Evolutionary conservation across 2,113 vertebrate species (phyloP), one percentile per base, ranked within the genome.

Genomic region (Polypterus senegalus): DNA sequence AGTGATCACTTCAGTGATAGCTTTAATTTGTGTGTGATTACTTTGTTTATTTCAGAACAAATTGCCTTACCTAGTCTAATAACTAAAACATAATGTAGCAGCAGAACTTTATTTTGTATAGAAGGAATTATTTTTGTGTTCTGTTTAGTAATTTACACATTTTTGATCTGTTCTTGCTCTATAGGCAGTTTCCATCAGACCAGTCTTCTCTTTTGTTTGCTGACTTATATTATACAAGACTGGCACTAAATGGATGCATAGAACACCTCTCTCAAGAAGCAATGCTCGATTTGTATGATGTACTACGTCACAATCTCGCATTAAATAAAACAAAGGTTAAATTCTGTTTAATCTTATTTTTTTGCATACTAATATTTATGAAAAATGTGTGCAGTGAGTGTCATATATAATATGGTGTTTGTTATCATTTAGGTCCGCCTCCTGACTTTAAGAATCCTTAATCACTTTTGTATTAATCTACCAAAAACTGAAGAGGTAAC

Each of bases 161-260:
- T 27, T 27, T 27, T 27, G 27, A 27, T 27, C 27, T 27, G 27
- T 27, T 27, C 27, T 27, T 27, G 27, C 27, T 27, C 51, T 80
- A 44, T 65, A 98, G 96, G 68, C 74, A 72, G 60, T 89, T 89
- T 62, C 92, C 93, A 43, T 73, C 77, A 9, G 89, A 97, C 59
- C 82, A 83, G 2, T 93, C 92, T 9, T 88, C 74, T 0, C 71
- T 99, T 79, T 76, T 97, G 62, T 72, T 99, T 10, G 91, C 82
- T 54, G 94, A 98, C 77, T 84, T 98, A 62, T 97, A 93, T 76
- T 94, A 90, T 70, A 91, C 91, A 0, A 88, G 90, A 61, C 61
- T 99, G 71, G 83, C 88, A 0, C 77, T 97, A 47, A 91, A 83
- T 48, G 95, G 92, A n/a, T 87, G 81, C 67, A 85, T 73, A 3